A percentile compares a stretch with the other conserved stretches of the same genome.
Evolutionary conservation across 2,797 vertebrate genomes (phyloP).

Genomic region (Chiloscyllium punctatum): DNA sequence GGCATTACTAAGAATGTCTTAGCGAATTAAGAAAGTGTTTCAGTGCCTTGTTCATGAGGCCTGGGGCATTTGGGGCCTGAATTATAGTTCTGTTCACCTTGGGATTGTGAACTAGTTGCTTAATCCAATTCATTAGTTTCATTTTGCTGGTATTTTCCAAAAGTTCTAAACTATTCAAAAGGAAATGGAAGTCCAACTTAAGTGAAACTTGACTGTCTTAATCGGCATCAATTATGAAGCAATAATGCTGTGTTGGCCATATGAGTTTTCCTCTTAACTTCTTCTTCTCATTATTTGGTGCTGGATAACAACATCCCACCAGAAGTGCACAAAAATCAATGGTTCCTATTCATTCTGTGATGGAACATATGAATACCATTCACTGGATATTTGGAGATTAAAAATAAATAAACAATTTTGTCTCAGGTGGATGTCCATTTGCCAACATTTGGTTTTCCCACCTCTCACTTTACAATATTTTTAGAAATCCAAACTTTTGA

Average conservation of each 20-base stretch:
- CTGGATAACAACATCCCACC: not conserved
- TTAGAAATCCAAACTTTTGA: not conserved
- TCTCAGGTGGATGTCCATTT: too few species aligned
- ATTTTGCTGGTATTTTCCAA: not conserved
- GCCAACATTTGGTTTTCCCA: not conserved
- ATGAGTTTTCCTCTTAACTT: not conserved
- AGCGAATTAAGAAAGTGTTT: not conserved
- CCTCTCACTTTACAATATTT: not conserved
- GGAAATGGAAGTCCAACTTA: not conserved
- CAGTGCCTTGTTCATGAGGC: not conserved
- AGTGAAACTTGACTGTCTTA: not conserved
- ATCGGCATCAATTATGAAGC: too few species aligned
- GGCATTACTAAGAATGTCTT: not conserved
- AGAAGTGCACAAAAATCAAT: too few species aligned
- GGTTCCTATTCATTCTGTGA: not conserved
- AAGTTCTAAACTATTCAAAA: not conserved
- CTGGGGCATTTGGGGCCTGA: not conserved
- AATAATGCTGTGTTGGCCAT: not conserved
- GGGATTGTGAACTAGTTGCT: not conserved
- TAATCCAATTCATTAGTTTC: not conserved
- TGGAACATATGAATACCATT: not conserved
- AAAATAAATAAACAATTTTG: not conserved
- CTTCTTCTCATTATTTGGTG: not conserved
- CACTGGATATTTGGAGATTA: not conserved
- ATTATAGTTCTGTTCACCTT: not conserved